Conservation (phyloP, 2,888 invertebrate genomes). For the Tridacna gigas region DNA sequence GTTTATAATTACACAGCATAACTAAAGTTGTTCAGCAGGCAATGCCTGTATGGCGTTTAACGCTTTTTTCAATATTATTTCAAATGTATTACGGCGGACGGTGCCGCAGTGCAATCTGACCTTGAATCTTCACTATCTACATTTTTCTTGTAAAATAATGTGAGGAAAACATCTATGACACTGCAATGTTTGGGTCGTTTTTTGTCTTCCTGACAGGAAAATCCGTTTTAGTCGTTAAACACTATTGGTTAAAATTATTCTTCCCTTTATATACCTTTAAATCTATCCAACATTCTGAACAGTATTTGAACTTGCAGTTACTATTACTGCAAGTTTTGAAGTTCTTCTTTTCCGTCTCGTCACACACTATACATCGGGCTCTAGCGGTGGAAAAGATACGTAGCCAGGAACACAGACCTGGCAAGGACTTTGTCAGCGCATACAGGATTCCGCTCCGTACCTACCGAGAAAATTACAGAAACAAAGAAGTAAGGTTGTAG, state of each 20-base stretch:
- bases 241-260: not conserved
- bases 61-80: too few relatives aligned
- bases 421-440: conserved; percentile 66
- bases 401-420: conserved; percentile 69
- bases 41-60: too few relatives aligned
- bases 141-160: too few relatives aligned
- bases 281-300: conserved; percentile 77
- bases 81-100: too few relatives aligned
- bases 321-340: conserved; percentile 69
- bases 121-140: too few relatives aligned
- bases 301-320: conserved; percentile 76
- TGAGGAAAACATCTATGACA: too few relatives aligned
- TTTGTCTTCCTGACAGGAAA: too few relatives aligned
- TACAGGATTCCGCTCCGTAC: conserved; percentile 58
- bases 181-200: too few relatives aligned
- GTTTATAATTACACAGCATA: too few relatives aligned
- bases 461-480: conserved; percentile 41
- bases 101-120: too few relatives aligned
- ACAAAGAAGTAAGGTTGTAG: not conserved
- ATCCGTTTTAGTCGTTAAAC: too few relatives aligned
- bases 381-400: conserved; percentile 48
- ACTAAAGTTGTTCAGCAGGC: too few relatives aligned
- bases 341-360: conserved; percentile 66
- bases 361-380: conserved; percentile 74
- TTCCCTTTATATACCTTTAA: conserved; percentile 64